Conservation (phyloP, 1,140 invertebrate genomes). For the Bombus balteatus region DNA sequence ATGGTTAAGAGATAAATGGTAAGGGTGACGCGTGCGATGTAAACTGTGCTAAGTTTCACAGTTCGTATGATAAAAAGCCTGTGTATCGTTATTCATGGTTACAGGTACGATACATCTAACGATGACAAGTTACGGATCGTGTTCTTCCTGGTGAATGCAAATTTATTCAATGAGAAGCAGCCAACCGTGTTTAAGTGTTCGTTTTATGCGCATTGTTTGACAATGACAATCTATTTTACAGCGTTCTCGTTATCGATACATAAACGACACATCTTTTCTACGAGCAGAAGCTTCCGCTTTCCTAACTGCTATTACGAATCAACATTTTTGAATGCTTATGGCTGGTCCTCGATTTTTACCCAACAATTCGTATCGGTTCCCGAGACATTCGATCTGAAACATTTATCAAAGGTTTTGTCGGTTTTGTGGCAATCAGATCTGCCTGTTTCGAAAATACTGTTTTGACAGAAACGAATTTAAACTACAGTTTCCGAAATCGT, state of each 20-base stretch:
- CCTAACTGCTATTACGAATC: too few relatives aligned
- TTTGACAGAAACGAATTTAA: too few relatives aligned
- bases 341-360: too few relatives aligned
- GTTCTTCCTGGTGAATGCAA: slow-evolving; percentile 44
- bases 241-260: neutral
- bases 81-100: slow-evolving; percentile 50
- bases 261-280: neutral
- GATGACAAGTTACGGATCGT: slow-evolving; percentile 37
- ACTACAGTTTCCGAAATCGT: too few relatives aligned
- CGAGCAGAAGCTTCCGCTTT: too few relatives aligned
- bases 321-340: too few relatives aligned
- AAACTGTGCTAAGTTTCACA: neutral
- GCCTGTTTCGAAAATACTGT: too few relatives aligned
- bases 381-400: too few relatives aligned
- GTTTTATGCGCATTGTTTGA: neutral
- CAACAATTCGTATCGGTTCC: too few relatives aligned
- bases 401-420: too few relatives aligned
- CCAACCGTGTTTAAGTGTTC: slow-evolving; percentile 2
- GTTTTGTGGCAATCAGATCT: too few relatives aligned
- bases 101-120: slow-evolving; percentile 36
- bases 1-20: neutral
- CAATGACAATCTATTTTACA: neutral
- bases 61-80: neutral
- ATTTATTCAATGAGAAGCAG: slow-evolving; percentile 30
- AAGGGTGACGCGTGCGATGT: neutral